Conservation (phyloP, 2,113 vertebrate species). For the Mesitornis unicolor region DNA sequence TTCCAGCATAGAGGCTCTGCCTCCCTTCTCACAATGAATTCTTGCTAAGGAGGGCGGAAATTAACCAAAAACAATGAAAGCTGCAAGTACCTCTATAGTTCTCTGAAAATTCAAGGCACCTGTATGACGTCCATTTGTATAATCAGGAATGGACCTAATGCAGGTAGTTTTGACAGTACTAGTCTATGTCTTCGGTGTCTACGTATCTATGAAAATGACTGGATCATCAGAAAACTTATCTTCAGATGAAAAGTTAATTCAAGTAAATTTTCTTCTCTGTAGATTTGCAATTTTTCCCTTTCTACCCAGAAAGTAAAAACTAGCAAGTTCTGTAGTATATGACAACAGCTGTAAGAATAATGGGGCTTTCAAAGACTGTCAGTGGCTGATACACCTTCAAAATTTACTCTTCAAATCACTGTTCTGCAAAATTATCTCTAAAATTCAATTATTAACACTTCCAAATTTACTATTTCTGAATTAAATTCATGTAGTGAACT, state of each 20-base stretch:
- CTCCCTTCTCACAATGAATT: neutral
- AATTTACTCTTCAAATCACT: neutral
- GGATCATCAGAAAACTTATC: neutral
- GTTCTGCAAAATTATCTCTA: neutral
- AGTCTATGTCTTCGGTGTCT: rapidly evolving
- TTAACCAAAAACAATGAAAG: neutral
- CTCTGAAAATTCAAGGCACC: neutral
- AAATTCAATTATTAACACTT: neutral
- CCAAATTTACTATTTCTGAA: neutral
- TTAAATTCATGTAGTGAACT: neutral
- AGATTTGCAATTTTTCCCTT: neutral
- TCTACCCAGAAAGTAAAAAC: neutral
- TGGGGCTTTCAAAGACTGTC: neutral
- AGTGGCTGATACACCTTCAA: neutral
- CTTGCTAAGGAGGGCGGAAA: neutral
- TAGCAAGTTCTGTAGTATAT: neutral
- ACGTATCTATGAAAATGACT: neutral
- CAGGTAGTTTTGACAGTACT: neutral
- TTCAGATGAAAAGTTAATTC: neutral
- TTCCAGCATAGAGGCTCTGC: neutral
- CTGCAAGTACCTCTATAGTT: neutral
- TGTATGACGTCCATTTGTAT: neutral
- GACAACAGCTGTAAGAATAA: neutral
- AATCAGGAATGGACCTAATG: neutral
- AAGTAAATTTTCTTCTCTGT: neutral